These are phyloP conservation scores for Aldabrachelys gigantea DNA, from an alignment of 2,113 vertebrate genomes.

Conservation along the genomic window DNA sequence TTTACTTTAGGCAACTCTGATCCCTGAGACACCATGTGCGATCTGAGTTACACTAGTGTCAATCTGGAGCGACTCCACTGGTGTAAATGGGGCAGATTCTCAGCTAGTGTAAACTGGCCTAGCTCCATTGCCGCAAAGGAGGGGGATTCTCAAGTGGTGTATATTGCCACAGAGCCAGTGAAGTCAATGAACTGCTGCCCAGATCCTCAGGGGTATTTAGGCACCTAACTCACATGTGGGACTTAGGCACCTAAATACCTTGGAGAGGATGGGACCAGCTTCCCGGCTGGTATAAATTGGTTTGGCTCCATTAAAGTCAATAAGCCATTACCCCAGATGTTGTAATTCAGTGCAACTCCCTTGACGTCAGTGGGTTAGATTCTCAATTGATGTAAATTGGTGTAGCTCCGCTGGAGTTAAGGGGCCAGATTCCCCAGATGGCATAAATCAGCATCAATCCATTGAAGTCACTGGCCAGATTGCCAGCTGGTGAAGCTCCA, in stretches of 20 bases:
- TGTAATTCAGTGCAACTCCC: not conserved
- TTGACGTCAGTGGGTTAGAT: not conserved
- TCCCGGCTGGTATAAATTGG: not conserved
- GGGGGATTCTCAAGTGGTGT: not conserved
- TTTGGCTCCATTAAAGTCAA: not conserved
- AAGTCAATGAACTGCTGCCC: no score
- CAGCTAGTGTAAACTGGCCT: not conserved
- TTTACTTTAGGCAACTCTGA: not conserved
- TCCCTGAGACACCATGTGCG: not conserved
- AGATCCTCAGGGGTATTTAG: not conserved
- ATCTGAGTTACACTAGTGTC: fast-evolving
- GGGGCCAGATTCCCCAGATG: not conserved
- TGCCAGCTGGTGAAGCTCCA: not conserved
- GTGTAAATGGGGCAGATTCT: not conserved
- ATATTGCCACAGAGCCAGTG: not conserved
- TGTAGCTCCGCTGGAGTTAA: not conserved
- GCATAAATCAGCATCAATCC: not conserved
- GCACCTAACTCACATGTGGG: not conserved
- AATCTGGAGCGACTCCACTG: not conserved
- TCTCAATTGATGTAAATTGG: not conserved
- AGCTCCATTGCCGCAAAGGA: not conserved
- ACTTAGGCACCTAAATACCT: no score
- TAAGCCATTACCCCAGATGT: not conserved
- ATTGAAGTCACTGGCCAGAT: not conserved
- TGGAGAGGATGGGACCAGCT: not conserved